Base-by-base conservation (phyloP, 2,888 invertebrate genomes). In the Poecilobothrus nobilitatus region DNA sequence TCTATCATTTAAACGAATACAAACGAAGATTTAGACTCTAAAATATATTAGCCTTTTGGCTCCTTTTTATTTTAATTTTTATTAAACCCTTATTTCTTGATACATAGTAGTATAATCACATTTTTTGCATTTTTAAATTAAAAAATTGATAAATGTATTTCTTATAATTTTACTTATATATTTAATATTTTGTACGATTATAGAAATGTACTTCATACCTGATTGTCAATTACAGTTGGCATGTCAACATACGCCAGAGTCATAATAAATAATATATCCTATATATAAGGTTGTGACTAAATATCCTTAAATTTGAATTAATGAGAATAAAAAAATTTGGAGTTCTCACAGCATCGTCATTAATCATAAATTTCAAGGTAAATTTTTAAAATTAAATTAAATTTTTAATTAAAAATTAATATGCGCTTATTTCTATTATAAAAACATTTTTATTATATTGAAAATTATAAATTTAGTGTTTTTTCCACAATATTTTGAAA, bases 181-280 rank as follows among this genome's bases (percentile, higher is more conserved):
- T n/a, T 27, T 27, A 27, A 27, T 27, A 27, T 27, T 27, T 27
- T 5, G 27, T n/a, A n/a, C n/a, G n/a, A 27, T 27, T 27, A 5
- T 27, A 27, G 27, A 27, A 27, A 37, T 37, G 1, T 37, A 37
- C 12, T 37, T 83, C 84, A n/a, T n/a, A 89, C 89, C 89, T 89
- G 89, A 80, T 88, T 87, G 84, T 89, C 89, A 81, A 89, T 89
- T 81, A 89, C 89, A 77, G 88, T 88, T 77, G 89, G 87, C 84
- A 89, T 86, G 79, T 89, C 89, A 82, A 89, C 89, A 86, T 88
- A 89, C 78, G 89, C 88, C 84, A 89, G 85, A 83, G 88, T 88
- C 86, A 86, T 84, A 79, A 83, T 85, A 84, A 53, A 53, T 53
- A 12, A 5, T 27, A 53, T 12, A 53, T 53, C 53, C 53, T 53